Percentiles rank a stretch among this genome's conserved stretches.
Conservation (phyloP, 2,888 invertebrate species). For the Portevinia maculata region DNA sequence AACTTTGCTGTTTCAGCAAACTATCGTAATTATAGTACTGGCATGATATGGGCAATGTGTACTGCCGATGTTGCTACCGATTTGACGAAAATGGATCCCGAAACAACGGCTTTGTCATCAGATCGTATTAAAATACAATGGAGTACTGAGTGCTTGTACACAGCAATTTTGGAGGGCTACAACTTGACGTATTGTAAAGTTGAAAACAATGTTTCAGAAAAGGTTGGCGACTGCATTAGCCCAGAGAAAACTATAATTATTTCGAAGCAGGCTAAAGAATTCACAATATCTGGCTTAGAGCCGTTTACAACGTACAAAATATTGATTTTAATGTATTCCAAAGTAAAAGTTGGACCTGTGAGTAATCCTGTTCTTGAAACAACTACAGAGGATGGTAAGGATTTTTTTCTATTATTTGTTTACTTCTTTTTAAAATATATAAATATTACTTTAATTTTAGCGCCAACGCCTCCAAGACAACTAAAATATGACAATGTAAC, state of each 20-base stretch:
- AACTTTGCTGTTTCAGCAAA: conserved; percentile 92
- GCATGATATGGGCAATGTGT: conserved; percentile 93
- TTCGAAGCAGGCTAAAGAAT: conserved; percentile 79
- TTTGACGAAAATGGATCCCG: conserved; percentile 80
- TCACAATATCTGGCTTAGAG: conserved; percentile 86
- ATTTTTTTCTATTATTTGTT: conserved; percentile 26
- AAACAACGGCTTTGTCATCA: conserved; percentile 75
- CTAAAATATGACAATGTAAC: conserved; percentile 84
- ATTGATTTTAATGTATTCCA: conserved; percentile 86
- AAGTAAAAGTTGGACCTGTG: conserved; percentile 84
- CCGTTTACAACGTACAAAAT: conserved; percentile 91
- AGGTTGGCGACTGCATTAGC: conserved; percentile 23
- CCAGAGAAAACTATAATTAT: conserved; percentile 75
- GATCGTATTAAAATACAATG: conserved; percentile 87
- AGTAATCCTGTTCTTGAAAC: conserved; percentile 85
- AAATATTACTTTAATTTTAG: conserved; percentile 78
- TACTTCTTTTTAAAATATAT: background rate
- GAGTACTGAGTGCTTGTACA: conserved; percentile 90
- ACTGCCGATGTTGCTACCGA: conserved; percentile 79
- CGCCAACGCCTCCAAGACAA: conserved; percentile 84
- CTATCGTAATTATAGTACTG: conserved; percentile 87
- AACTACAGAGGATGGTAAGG: conserved; percentile 87
- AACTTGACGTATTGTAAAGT: conserved; percentile 90
- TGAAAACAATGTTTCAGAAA: conserved; percentile 77
- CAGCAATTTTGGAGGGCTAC: conserved; percentile 89